Evolutionary conservation across 2,888 invertebrate genomes (phyloP).

Genomic region (Brenthis ino): DNA sequence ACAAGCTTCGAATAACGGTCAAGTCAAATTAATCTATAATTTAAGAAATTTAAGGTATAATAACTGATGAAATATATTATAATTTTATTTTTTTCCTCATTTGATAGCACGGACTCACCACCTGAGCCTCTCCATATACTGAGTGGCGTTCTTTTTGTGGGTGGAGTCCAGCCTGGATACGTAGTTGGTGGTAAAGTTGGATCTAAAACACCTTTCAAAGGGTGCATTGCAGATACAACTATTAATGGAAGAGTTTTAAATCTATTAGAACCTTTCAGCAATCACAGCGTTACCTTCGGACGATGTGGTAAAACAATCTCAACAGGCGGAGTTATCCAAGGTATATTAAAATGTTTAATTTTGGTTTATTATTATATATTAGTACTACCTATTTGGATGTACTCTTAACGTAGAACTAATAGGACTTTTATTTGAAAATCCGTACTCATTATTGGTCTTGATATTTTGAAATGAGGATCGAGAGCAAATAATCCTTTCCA

Average conservation of each 20-base stretch:
- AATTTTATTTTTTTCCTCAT: constrained; percentile 18
- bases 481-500: too few relatives aligned
- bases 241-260: constrained; percentile 87
- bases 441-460: too few relatives aligned
- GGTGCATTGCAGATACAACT: constrained; percentile 96
- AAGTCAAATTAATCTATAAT: neutral
- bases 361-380: too few relatives aligned
- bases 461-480: too few relatives aligned
- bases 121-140: constrained; percentile 84
- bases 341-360: constrained; percentile 42
- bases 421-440: too few relatives aligned
- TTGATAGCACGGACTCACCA: constrained; percentile 75
- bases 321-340: constrained; percentile 65
- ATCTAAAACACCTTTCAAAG: constrained; percentile 86
- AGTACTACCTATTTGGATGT: too few relatives aligned
- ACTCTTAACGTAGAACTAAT: too few relatives aligned
- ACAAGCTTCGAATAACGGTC: too few relatives aligned
- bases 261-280: constrained; percentile 62
- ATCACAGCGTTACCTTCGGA: constrained; percentile 61
- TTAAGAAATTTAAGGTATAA: neutral
- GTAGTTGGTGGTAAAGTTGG: constrained; percentile 81
- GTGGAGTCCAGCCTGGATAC: constrained; percentile 88
- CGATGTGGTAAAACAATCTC: constrained; percentile 61
- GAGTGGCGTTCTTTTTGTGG: constrained; percentile 90
- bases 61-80: neutral